phyloP scores from a whole-genome alignment of 2,113 vertebrate genomes.

The Pseudorasbora parva region DNA sequence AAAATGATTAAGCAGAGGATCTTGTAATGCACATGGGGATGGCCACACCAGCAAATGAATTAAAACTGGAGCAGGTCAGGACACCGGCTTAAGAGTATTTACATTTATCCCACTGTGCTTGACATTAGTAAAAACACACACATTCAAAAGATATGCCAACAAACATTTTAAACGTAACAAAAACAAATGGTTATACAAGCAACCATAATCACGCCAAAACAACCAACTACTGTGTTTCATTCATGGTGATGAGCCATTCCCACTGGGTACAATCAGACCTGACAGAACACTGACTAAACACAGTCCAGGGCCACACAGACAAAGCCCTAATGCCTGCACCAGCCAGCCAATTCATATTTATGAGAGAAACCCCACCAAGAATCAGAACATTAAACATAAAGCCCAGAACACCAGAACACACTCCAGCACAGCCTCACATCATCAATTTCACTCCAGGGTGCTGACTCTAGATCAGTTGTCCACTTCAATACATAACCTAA shows the following conservation, averaged over 20 bases:
- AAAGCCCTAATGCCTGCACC: constrained; percentile 45
- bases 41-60: neutral
- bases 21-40: constrained; percentile 2
- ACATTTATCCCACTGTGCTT: neutral
- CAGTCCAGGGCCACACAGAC: constrained; percentile 36
- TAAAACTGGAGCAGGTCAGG: constrained; percentile 17
- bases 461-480: constrained; percentile 9
- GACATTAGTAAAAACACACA: constrained; percentile 3
- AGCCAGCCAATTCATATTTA: constrained; percentile 56
- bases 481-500: constrained; percentile 3
- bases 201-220: constrained; percentile 1
- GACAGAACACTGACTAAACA: constrained; percentile 38
- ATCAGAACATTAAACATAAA: constrained; percentile 36
- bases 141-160: neutral
- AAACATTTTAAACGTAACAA: neutral
- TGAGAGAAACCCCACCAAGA: constrained; percentile 40
- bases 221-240: constrained; percentile 21
- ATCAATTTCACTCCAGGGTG: constrained; percentile 25
- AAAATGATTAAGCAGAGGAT: constrained; percentile 7
- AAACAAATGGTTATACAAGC: neutral
- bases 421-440: neutral
- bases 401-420: constrained; percentile 8
- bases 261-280: constrained; percentile 48
- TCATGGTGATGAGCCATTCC: constrained; percentile 30
- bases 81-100: constrained; percentile 25